These are phyloP conservation scores for Tyto alba DNA, from an alignment of 2,113 vertebrate genomes.

Conservation along the genomic window DNA sequence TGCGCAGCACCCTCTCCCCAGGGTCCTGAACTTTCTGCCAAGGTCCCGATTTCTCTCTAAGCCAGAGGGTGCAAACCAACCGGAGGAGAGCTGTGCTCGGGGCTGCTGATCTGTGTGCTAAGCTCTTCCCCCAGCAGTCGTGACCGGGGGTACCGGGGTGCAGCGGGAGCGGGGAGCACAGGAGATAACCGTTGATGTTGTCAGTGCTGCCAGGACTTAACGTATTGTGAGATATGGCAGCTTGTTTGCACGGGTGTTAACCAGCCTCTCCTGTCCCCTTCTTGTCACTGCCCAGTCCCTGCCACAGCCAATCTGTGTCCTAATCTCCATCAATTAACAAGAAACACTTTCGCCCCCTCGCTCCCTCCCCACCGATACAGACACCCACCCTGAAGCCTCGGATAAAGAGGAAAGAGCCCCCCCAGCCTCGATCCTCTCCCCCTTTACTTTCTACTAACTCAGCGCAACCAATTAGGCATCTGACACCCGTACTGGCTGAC, in stretches of 20 bases:
- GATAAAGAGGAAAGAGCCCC: not conserved
- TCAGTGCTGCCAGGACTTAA: conserved; percentile 58
- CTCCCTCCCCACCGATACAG: not conserved
- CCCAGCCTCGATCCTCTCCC: conserved; percentile 40
- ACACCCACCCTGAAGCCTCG: not conserved
- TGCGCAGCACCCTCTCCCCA: not conserved
- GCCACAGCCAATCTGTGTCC: conserved; percentile 88
- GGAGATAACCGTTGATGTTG: not conserved
- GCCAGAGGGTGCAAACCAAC: rapidly evolving
- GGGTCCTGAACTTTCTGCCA: not conserved
- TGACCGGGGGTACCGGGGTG: not conserved
- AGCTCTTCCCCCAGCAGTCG: not conserved
- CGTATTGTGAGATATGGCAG: conserved; percentile 84
- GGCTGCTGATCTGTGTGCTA: not conserved
- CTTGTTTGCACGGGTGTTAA: conserved; percentile 87
- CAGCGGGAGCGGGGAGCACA: not conserved
- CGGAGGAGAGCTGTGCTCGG: rapidly evolving
- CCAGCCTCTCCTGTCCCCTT: conserved; percentile 81
- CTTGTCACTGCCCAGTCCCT: conserved; percentile 90
- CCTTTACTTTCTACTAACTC: conserved; percentile 87
- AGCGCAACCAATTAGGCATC: conserved; percentile 87
- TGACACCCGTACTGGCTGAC: conserved; percentile 84
- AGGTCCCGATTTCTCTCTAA: not conserved
- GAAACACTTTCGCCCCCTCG: not conserved
- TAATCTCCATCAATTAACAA: conserved; percentile 86